Base-by-base conservation (phyloP, 2,888 invertebrate species). In the Agapostemon virescens region DNA sequence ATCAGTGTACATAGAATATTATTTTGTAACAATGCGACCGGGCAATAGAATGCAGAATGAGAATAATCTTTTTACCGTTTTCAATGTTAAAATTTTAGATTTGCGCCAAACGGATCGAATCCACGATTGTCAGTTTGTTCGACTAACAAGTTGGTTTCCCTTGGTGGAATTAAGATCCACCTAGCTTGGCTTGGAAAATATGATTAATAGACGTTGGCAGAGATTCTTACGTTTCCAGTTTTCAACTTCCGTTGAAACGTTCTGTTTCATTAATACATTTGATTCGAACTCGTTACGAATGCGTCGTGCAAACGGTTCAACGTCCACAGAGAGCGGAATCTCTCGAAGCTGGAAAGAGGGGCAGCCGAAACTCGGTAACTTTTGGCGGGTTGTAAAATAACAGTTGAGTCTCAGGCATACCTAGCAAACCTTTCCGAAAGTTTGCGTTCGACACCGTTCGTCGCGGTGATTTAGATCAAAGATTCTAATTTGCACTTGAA, bases 371-470 rank as follows among this genome's bases (percentile, higher is more conserved):
- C 69, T 33, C 20, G 23, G 11, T 23, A 42, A 45, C 26, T 20
- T 67, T 36, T 11, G 15, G 45, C 74, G n/a, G 63, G 61, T 68
- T 74, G 61, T 74, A 77, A 77, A 74, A 77, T 74, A 40, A 30
- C 74, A 23, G 49, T 0, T 4, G 40, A 68, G 67, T 61, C 67
- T 74, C 67, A 26, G 67, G 26, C 13, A 45, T 67, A 61, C 67
- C 17, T 55, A 67, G 72, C 11, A 30, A 77, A 73, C 5, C 63
- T 69, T 66, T 42, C 23, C 80, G 81, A 88, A 88, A 87, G 85
- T 86, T 84, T 49, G 52, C 67, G 64, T 73, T 68, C 30, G 49
- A 71, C 79, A 13, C 30, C 38, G 33, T 49, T 74, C 23, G 40
- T 26, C 42, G 30, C 74, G 23, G 69, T 45, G 26, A 67, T 58